These are phyloP conservation scores for Nomada ruficornis DNA, from an alignment of 2,888 invertebrate genomes.

Conservation along the genomic window DNA sequence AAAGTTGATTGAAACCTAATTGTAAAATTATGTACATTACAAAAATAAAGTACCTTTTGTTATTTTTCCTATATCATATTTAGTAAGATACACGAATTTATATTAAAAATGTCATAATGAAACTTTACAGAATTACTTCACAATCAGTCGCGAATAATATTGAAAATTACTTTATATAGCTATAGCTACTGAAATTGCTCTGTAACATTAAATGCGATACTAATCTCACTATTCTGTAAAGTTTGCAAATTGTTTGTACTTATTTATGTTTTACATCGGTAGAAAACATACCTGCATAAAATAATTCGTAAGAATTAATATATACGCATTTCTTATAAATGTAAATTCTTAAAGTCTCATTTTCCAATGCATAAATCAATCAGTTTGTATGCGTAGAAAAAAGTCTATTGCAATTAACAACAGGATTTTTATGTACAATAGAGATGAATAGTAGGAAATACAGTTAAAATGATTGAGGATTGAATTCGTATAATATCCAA, in stretches of 20 bases:
- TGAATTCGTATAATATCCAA: slow-evolving; percentile 32
- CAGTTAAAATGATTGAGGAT: not conserved
- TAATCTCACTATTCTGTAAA: no score
- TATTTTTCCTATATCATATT: slow-evolving; percentile 28
- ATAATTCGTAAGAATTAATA: no score
- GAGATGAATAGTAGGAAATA: not conserved
- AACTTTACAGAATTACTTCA: not conserved
- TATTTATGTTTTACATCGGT: no score
- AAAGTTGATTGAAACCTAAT: slow-evolving; percentile 14
- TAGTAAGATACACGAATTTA: no score
- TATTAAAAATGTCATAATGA: no score
- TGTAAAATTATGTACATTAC: slow-evolving; percentile 33
- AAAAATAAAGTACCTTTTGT: slow-evolving; percentile 49
- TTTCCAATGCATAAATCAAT: no score
- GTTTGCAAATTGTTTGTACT: no score
- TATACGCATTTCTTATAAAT: no score
- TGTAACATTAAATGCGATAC: no score
- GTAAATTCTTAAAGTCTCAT: no score
- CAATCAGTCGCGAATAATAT: not conserved
- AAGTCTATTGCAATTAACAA: not conserved
- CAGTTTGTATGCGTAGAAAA: not conserved
- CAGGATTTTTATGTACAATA: not conserved
- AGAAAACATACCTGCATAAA: no score
- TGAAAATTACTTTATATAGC: not conserved
- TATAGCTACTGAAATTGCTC: not conserved